These are phyloP conservation scores for Nematolebias whitei DNA, from an alignment of 2,113 vertebrate species.

Conservation along the genomic window DNA sequence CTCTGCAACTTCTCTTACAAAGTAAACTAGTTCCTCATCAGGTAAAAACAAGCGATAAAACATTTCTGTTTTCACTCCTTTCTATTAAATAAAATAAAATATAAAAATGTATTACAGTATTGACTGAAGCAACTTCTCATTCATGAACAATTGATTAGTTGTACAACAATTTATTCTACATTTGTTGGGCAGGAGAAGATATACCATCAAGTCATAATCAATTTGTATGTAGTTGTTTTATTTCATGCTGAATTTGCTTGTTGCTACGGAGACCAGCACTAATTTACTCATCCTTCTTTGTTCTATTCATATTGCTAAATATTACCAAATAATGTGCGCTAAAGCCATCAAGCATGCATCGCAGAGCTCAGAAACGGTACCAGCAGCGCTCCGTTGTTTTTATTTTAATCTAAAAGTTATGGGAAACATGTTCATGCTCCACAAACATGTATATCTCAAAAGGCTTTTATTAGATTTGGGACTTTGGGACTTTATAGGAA, in stretches of 20 bases:
- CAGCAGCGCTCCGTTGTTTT: background rate
- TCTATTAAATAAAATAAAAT: constrained; percentile 1
- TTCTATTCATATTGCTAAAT: constrained; percentile 41
- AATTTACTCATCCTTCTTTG: constrained; percentile 25
- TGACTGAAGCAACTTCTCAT: constrained; percentile 7
- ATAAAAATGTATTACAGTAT: background rate
- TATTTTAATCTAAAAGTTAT: background rate
- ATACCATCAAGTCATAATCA: constrained; percentile 53
- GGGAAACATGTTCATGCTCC: constrained; percentile 5
- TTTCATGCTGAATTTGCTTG: constrained; percentile 50
- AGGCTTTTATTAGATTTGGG: background rate
- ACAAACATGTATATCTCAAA: constrained; percentile 6
- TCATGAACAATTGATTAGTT: constrained; percentile 51
- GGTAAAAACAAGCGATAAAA: too few relatives aligned
- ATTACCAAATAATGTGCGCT: constrained; percentile 9
- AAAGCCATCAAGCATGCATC: background rate
- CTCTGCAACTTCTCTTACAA: background rate
- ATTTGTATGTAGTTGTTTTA: constrained; percentile 31
- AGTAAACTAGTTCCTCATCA: constrained; percentile 9
- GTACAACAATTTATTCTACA: constrained; percentile 36
- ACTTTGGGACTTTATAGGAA: constrained; percentile 1
- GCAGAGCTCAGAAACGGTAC: background rate
- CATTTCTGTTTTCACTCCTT: background rate
- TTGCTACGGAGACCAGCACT: constrained; percentile 39
- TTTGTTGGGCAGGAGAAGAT: constrained; percentile 23